Evolutionary conservation across 2,797 vertebrate genomes (phyloP), one percentile per base, ranked within the genome.

Genomic region (Sparus aurata): DNA sequence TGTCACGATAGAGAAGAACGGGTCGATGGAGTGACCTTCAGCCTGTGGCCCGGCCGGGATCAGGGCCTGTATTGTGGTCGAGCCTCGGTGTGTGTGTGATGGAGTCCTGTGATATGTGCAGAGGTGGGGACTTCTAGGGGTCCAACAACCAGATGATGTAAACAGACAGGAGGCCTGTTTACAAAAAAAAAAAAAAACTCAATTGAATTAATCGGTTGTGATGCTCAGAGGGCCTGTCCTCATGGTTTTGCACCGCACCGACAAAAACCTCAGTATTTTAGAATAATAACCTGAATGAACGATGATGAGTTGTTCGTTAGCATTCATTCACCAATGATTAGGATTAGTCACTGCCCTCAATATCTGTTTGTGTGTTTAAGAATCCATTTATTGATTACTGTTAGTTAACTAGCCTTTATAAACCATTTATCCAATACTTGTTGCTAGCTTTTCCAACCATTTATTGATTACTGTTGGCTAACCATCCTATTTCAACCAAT

Each of bases 61-160:
- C 84, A 84, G 88, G 73, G 75, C 47, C 47, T 53, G 63, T 34
- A 83, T 83, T 91, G 87, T 87, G 73, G 54, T 11, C 9, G 16
- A 45, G 66, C 27, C 17, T 23, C n/a, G 25, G 49, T 69, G 75
- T 76, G 72, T 73, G 66, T 75, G 60, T 65, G 54, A 22, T 64
- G 1, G 22, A 3, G 54, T 61, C 7, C 46, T 72, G 69, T 43
- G 52, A 77, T 70, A 69, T 77, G 49, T 82, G 76, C 76, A 59
- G 76, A 77, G 84, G 78, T 85, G 79, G 89, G 90, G 86, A 88
- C 78, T 83, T 93, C 81, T 57, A 52, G 80, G 83, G 77, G 69
- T 84, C 55, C 18, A 11, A 59, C 57, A 79, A 57, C 53, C 69
- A 77, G 64, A 73, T 17, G 13, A 57, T 47, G 69, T 52, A 18